Evolutionary conservation across 2,797 vertebrate species (phyloP).

Genomic region (Ptychobarbus kaznakovi): DNA sequence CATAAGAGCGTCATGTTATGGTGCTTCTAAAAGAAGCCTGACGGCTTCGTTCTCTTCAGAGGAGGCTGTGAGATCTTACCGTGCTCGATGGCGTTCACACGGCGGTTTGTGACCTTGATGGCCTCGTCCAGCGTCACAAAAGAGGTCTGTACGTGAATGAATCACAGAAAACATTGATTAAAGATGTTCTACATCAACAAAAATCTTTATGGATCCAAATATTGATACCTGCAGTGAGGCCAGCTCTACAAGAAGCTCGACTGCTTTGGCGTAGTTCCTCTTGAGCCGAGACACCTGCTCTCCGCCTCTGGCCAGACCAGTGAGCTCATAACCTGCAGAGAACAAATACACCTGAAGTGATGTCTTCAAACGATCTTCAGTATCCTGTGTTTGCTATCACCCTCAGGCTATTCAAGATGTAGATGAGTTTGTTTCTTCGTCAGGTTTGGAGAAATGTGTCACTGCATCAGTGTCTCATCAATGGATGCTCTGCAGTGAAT

Average conservation of each 20-base stretch:
- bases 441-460: background rate
- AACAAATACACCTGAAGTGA: background rate
- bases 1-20: background rate
- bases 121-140: constrained; percentile 98
- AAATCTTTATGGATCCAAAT: background rate
- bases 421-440: background rate
- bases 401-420: background rate
- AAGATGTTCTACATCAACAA: background rate
- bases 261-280: constrained; percentile 98
- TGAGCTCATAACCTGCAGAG: constrained; percentile 92
- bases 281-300: constrained; percentile 97
- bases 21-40: background rate
- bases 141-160: constrained; percentile 83
- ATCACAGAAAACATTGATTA: background rate
- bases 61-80: constrained; percentile 75
- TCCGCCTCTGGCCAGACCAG: constrained; percentile 95
- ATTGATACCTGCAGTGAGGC: constrained; percentile 89
- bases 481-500: background rate
- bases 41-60: background rate
- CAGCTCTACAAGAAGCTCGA: constrained; percentile 96
- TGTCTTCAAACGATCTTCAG: background rate
- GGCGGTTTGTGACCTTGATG: constrained; percentile 98
- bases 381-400: background rate
- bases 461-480: background rate
- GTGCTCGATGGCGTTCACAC: constrained; percentile 98